Conservation (phyloP, 2,888 invertebrate species). For the Andrena fulva region DNA sequence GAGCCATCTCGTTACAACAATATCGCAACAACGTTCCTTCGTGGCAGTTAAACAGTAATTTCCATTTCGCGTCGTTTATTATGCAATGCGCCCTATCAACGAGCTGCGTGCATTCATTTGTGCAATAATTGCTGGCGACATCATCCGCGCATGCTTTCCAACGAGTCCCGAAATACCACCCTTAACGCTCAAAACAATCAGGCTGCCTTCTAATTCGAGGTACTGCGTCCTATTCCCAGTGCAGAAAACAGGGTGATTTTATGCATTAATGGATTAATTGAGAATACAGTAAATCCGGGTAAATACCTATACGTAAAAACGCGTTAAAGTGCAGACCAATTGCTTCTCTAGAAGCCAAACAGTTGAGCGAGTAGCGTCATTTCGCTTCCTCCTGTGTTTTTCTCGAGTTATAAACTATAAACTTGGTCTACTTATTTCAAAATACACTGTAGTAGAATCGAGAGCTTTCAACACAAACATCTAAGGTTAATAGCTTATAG, state of each 20-base stretch:
- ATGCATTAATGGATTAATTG: no score
- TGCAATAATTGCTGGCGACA: slow-evolving; percentile 24
- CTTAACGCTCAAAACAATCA: slow-evolving; percentile 12
- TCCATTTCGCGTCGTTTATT: slow-evolving; percentile 40
- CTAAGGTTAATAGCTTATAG: no score
- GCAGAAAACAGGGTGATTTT: background rate
- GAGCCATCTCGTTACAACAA: slow-evolving; percentile 43
- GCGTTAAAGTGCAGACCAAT: no score
- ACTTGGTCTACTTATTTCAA: no score
- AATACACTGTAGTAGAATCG: no score
- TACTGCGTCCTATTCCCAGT: background rate
- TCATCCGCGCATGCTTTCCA: background rate
- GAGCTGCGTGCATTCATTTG: slow-evolving; percentile 38
- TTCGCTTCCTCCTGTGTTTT: no score
- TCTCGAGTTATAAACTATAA: no score
- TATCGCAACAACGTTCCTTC: slow-evolving; percentile 34
- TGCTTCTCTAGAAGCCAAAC: no score
- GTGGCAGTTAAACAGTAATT: slow-evolving; percentile 49
- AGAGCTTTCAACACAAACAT: no score
- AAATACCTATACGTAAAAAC: no score
- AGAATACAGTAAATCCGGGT: no score
- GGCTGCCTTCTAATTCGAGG: background rate
- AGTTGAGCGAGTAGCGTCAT: no score
- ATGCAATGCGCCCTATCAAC: slow-evolving; percentile 32
- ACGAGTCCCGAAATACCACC: slow-evolving; percentile 11